phyloP scores from a whole-genome alignment of 2,113 vertebrate species.

The Cottus gobio region DNA sequence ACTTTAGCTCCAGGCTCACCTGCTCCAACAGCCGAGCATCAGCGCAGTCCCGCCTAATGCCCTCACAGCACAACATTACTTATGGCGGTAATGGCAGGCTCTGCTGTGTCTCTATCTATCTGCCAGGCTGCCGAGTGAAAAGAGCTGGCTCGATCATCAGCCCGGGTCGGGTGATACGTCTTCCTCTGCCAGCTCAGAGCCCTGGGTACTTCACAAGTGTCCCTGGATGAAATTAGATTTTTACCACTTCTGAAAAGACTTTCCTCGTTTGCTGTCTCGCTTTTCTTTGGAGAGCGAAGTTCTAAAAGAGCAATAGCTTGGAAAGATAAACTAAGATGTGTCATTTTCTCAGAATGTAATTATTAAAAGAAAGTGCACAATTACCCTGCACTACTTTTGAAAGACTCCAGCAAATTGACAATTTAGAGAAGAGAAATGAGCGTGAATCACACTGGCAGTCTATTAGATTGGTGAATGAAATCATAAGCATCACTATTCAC shows the following conservation, averaged over 20 bases:
- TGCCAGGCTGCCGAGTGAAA: conserved; percentile 67
- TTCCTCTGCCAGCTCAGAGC: conserved; percentile 62
- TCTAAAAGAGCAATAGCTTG: conserved; percentile 27
- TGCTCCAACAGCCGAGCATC: conserved; percentile 60
- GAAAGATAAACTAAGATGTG: conserved; percentile 46
- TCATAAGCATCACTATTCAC: conserved; percentile 46
- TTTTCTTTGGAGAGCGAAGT: conserved; percentile 26
- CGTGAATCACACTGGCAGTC: conserved; percentile 53
- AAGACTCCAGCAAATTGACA: conserved; percentile 58
- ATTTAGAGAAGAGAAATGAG: conserved; percentile 55
- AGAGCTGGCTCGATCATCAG: conserved; percentile 60
- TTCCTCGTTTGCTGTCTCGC: conserved; percentile 42
- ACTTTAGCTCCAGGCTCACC: conserved; percentile 67
- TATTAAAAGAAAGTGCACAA: conserved; percentile 52
- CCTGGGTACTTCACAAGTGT: conserved; percentile 51
- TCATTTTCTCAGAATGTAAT: conserved; percentile 56
- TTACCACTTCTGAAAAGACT: conserved; percentile 61
- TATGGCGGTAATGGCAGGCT: conserved; percentile 59
- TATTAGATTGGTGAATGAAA: conserved; percentile 61
- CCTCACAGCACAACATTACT: conserved; percentile 65
- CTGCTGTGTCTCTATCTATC: conserved; percentile 65
- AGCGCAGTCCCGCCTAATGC: conserved; percentile 52
- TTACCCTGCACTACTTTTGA: conserved; percentile 40
- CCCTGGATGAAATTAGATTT: conserved; percentile 72
- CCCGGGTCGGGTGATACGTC: conserved; percentile 61